Evolutionary conservation across 2,113 vertebrate species (phyloP), one percentile per base, ranked within the genome.

Genomic region (Mus musculus): DNA sequence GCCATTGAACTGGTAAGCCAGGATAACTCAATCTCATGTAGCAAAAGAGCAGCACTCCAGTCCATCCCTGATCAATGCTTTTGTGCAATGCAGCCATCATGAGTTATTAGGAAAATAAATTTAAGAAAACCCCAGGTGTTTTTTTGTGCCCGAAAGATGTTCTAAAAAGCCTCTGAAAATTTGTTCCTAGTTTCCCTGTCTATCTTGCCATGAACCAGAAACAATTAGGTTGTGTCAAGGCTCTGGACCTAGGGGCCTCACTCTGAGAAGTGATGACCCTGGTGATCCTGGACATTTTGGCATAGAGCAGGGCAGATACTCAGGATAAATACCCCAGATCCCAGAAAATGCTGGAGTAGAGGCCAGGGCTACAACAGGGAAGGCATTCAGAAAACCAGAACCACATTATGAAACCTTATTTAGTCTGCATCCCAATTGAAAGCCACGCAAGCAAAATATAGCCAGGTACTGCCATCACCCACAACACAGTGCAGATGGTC

Each of bases 41-140:
- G n/a, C 14, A 33, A 3, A 52, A 80, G 90, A 63, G 46, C 33
- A 1, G 20, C 30, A 39, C 52, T 36, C 26, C 13, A 82, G 22
- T 33, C 89, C 9, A 5, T 65, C 67, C 26, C n/a, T 56, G 88
- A 73, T 56, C 39, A 22, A 56, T 56, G 80, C 61, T 91, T 65
- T 78, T 65, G 24, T 69, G 95, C 82, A 61, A 82, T 52, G 24
- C 4, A 75, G 82, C 56, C 52, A 90, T 89, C 46, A 26, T 46
- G n/a, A 92, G 87, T 75, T 52, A 88, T 67, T 39, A 91, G 67
- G 54, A 89, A 92, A 90, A 90, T 69, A 42, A 76, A 88, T 4
- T 84, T 16, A 84, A 92, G 33, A 71, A 91, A 89, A 63, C n/a
- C 33, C 30, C 20, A 54, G 88, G 84, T 72, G n/a, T 80, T 78